Evolutionary conservation across 2,888 invertebrate species (phyloP), one percentile per base, ranked within the genome.

Genomic region (Phyllotreta striolata): DNA sequence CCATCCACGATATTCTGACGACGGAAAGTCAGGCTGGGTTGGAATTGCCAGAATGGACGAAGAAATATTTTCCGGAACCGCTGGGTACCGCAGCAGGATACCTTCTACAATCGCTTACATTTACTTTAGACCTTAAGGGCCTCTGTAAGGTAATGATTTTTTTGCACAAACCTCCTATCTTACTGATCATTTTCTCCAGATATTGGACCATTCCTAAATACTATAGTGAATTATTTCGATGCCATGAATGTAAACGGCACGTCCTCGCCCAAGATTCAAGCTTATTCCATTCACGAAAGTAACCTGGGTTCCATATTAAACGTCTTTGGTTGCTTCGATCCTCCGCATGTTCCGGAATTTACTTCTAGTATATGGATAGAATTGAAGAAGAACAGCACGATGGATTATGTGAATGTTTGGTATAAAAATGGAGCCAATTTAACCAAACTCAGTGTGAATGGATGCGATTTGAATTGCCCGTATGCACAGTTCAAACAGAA

Each of bases 301-400:
- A 93, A 90, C 0, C 79, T 94, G 7, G 89, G 88, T 0, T 88
- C 85, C 72, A 71, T 93, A 40, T 82, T 93, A 0, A 88, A 88
- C 77, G 85, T 88, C 0, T 78, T 94, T 1, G 86, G 86, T 14
- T 66, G 92, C 37, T 92, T 84, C 70, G 84, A 89, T 66, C 80
- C 82, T 5, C 86, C 86, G 61, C 38, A 52, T n/a, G 86, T 86
- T 71, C 91, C 91, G 0, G 84, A 84, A 0, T 91, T 89, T 68
- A 82, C 87, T 0, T 84, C 91, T 0, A 84, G 88, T 9, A 77
- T 93, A 14, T 77, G 92, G 44, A 73, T 92, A 43, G 93, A 93
- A 77, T 82, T 93, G 38, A 52, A 39, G 39, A 38, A 3, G 8
- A 38, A 6, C 12, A 38, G 14, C 10, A 38, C 8, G 37, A 38